Base-by-base conservation (phyloP, 1,140 invertebrate species). In the Panulirus ornatus region DNA sequence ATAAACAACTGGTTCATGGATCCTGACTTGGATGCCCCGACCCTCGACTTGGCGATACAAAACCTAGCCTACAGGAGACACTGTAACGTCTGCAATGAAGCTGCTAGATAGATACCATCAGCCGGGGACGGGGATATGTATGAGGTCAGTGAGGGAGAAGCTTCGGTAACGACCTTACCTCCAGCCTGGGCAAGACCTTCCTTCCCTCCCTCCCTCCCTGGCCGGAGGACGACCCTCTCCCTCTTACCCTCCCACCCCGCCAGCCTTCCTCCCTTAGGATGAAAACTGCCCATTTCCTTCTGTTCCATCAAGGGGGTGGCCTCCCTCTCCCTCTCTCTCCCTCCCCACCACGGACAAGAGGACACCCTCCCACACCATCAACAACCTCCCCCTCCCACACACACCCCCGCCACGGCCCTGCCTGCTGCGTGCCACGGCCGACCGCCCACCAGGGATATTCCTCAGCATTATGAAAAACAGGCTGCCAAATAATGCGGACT, bases 381-480 rank as follows among this genome's bases (percentile, higher is more conserved):
- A 5, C 5, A 14, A 47, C 44, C 44, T 6, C 14, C 44, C 5
- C 44, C 44, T 6, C 44, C 44, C 5, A 6, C 44, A 14, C 1
- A 11, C 30, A 3, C 70, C 70, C 22, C 30, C 30, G 22, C 30
- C 30, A 36, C n/a, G 8, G 0, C 36, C 11, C 27, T n/a, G n/a
- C n/a, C n/a, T n/a, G n/a, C 40, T 22, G 2, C 6, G 2, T 22
- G 36, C 22, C 71, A 38, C 63, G 58, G 63, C 38, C 51, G 66
- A 34, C 42, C 58, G 83, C 63, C 83, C 83, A 42, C 34, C 36
- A 27, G 44, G 44, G 42, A 51, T 84, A 71, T 44, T 73, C 38
- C 63, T 47, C 36, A 36, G 44, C 44, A 84, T 84, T 84, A 84
- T 84, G 83, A 84, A 84, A 84, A 84, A 51, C 83, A 84, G 42